Base-by-base conservation (phyloP, 1,140 invertebrate species). In the Danaus melanippus region DNA sequence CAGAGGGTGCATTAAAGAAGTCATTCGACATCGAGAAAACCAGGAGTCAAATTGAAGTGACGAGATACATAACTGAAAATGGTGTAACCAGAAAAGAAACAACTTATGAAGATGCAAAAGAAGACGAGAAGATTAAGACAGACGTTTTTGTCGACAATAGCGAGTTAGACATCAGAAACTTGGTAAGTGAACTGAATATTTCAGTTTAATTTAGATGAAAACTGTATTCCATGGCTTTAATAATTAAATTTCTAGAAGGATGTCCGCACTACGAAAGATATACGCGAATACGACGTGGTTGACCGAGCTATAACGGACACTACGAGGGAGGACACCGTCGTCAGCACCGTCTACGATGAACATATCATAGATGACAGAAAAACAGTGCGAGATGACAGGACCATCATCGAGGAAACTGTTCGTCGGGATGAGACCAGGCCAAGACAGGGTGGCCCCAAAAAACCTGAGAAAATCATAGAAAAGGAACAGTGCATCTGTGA, bases 401-500 rank as follows among this genome's bases (percentile, higher is more conserved):
- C 79, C 47, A 74, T 71, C 12, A 68, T 79, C 40, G 72, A 74
- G 47, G 70, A 83, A 58, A 84, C 65, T 48, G 66, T 78, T 50
- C 71, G 71, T 62, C 67, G 74, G 44, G 74, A 80, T 39, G 71
- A 84, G 62, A 81, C 67, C 46, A 74, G 71, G 60, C 77, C 82
- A 47, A 74, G 58, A 57, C 66, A 71, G 43, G 74, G 70, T 70
- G 78, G 87, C 53, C 84, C 81, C 56, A 88, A 84, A 71, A 88
- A 89, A 76, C 79, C 81, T 43, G 76, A 84, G 58, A 77, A 79
- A 56, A 71, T 67, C n/a, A 67, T 79, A 50, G 58, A 67, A 47
- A 94, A 94, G 77, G 94, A 95, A 76, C 92, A 94, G 79, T 96
- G 95, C 72, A 94, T 96, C 64, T 96, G 95, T 79, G 93, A 96